Base-by-base conservation (phyloP, 2,113 vertebrate species). In the Porphyrio hochstetteri region DNA sequence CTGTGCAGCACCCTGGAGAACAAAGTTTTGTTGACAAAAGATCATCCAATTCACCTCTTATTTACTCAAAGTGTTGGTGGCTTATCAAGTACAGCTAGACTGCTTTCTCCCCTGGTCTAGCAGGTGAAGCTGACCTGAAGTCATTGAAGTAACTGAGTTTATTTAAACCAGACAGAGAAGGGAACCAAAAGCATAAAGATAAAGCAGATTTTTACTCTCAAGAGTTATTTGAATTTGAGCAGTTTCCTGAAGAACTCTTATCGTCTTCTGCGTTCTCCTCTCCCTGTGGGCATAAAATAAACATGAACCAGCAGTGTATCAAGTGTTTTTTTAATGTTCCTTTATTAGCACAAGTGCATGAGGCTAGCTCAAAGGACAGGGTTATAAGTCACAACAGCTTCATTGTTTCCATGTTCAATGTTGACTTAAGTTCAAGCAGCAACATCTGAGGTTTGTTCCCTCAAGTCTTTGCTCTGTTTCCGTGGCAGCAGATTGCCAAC, bases 341-440 rank as follows among this genome's bases (percentile, higher is more conserved):
- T 82, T 88, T 90, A 40, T 55, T 74, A 72, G 59, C 63, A 76
- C 19, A 80, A 53, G 36, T 5, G 14, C 36, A 60, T 44, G 53
- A 93, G 70, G 38, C 59, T 87, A 69, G 40, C 59, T 91, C 75
- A 90, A 56, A 93, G 75, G 53, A 71, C 6, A 4, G 40, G 61
- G 35, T 57, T 94, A 70, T 29, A 88, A 96, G 90, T 94, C 84
- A 80, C n/a, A 80, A 40, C 31, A 72, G 44, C 63, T 69, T 46
- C 88, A 92, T 91, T 48, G 82, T 94, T 96, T 93, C 68, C 59
- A 82, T 95, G 89, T 82, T 76, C 67, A 42, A 9, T 77, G 75
- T 76, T 86, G 67, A 76, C 75, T 85, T 75, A 90, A 90, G 90
- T 91, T 93, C n/a, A 80, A 82, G 46, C 36, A 70, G 40, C 3